Evolutionary conservation across 2,113 vertebrate species (phyloP).

Genomic region (Pachyramphus minor): DNA sequence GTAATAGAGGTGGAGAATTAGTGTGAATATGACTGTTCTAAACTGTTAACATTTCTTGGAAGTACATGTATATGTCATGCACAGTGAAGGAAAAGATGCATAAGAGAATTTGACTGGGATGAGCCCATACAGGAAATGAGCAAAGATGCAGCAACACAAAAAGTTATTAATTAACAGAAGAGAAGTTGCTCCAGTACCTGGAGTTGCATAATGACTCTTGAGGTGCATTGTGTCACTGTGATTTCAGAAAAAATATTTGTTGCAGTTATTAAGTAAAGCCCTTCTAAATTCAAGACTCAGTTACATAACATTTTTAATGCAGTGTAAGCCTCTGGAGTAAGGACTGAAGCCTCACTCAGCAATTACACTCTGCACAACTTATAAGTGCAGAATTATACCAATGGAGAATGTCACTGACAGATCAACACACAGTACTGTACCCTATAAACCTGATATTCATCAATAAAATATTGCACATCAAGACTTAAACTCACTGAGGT

Average conservation of each 20-base stretch:
- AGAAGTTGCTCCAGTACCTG: not conserved
- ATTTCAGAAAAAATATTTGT: not conserved
- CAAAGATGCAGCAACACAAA: not conserved
- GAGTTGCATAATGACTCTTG: not conserved
- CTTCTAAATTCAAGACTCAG: not conserved
- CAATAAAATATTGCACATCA: not conserved
- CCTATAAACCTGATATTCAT: not conserved
- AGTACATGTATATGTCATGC: not conserved
- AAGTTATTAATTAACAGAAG: not conserved
- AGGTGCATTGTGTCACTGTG: not conserved
- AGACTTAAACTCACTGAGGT: not conserved
- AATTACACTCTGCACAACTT: not conserved
- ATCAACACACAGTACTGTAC: not conserved
- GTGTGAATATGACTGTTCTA: not conserved
- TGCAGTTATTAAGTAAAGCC: not conserved
- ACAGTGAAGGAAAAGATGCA: not conserved
- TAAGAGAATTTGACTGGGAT: not conserved
- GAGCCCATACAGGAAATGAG: not conserved
- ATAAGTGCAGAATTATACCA: not conserved
- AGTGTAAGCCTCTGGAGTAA: not conserved
- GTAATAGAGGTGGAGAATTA: not conserved
- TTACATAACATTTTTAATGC: not conserved
- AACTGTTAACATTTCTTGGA: not conserved
- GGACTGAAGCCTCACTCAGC: not conserved
- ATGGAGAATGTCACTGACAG: not conserved